Percentiles rank a stretch among this genome's conserved stretches.
These are phyloP conservation scores for Clarias batrachus DNA, from an alignment of 2,113 vertebrate genomes.

Conservation along the genomic window DNA sequence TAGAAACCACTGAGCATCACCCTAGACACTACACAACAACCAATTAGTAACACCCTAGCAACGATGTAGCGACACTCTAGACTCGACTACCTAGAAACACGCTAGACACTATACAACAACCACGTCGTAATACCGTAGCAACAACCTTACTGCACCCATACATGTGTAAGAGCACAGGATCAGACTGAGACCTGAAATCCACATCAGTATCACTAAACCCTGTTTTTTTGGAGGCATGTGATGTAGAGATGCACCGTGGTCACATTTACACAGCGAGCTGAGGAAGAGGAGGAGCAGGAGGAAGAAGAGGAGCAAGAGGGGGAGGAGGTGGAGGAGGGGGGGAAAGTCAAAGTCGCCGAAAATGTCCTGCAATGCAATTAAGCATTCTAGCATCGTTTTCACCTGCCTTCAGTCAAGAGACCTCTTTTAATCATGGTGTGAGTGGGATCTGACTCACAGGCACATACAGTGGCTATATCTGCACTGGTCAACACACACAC, in stretches of 20 bases:
- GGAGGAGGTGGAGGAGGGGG: background rate
- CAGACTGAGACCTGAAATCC: background rate
- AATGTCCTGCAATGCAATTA: slow-evolving; percentile 47
- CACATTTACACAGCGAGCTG: background rate
- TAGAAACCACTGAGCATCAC: no score
- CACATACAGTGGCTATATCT: no score
- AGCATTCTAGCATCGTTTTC: slow-evolving; percentile 59
- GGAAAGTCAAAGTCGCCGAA: background rate
- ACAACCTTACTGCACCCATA: background rate
- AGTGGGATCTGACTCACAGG: slow-evolving; percentile 35
- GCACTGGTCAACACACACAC: no score
- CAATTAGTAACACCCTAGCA: no score
- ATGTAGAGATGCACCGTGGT: background rate
- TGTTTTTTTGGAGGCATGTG: background rate
- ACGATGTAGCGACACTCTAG: no score
- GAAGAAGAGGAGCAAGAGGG: background rate
- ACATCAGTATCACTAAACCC: background rate
- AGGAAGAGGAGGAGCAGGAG: background rate
- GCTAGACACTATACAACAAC: background rate
- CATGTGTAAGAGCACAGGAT: background rate
- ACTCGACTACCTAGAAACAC: no score
- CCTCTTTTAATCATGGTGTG: slow-evolving; percentile 59
- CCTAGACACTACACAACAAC: no score
- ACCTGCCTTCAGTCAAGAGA: slow-evolving; percentile 66
- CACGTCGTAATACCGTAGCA: background rate